phyloP scores from a whole-genome alignment of 30 jellyfish, hydroid and myxozoan genomes.

The Sanderia malayensis region DNA sequence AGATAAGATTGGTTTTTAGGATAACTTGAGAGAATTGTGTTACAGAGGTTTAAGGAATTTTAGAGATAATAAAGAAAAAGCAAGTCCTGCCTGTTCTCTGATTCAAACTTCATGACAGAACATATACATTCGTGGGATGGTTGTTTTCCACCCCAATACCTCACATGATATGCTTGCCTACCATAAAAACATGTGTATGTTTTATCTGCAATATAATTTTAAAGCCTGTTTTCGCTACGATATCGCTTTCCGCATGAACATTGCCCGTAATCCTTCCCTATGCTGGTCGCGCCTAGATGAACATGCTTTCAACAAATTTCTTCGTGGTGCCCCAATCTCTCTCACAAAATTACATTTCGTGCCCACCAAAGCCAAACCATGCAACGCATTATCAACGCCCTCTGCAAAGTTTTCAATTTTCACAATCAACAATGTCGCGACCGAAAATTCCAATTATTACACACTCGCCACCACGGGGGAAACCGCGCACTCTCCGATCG shows the following conservation, averaged over 20 bases:
- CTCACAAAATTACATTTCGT: no score
- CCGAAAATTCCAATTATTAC: not conserved
- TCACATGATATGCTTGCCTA: conserved; percentile 5
- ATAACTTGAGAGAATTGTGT: no score
- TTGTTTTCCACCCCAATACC: not conserved
- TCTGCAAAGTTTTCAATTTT: not conserved
- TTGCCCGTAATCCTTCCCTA: not conserved
- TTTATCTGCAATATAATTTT: not conserved
- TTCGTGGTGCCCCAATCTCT: conserved; percentile 20
- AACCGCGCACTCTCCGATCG: not conserved
- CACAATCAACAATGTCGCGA: not conserved
- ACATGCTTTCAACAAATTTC: conserved; percentile 5
- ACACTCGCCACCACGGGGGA: not conserved
- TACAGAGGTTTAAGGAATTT: no score
- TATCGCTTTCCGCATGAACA: conserved; percentile 18
- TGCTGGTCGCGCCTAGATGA: conserved; percentile 22
- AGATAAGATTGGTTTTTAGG: no score
- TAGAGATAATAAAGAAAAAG: no score
- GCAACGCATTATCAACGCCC: no score
- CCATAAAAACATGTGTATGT: conserved; percentile 12
- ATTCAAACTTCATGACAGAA: no score
- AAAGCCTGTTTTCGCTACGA: conserved; percentile 13
- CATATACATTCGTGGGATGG: conserved; percentile 5
- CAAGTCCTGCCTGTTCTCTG: no score
- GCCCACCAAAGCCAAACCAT: no score